Evolutionary conservation across 1,140 invertebrate species (phyloP), one percentile per base, ranked within the genome.

Genomic region (Zophobas atratus): DNA sequence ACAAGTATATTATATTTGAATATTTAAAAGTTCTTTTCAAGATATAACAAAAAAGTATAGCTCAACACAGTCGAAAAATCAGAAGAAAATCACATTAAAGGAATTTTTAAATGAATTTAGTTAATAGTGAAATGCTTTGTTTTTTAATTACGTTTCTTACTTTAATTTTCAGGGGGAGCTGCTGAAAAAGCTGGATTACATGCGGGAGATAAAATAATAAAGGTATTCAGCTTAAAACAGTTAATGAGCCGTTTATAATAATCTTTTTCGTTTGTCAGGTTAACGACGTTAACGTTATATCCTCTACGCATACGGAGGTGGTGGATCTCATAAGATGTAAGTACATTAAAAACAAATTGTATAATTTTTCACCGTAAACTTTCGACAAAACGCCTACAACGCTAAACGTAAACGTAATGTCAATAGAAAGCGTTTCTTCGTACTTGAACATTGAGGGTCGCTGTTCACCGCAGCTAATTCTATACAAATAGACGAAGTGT

Each of bases 111-210:
- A 20, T 20, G 20, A 20, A 20, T 20, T 20, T 20, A 20, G 20
- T 20, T 20, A 20, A 20, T 20, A 20, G 20, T 20, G 20, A 20
- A 20, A 20, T 20, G 20, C 20, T 20, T 20, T 20, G 20, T 20
- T 20, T 20, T 20, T 20, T 20, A 20, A 20, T 20, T 20, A 20
- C 20, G 20, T 20, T 6, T 51, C 20, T 6, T 51, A 2, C 20
- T 51, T 46, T 3, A 46, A 46, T 46, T 88, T 88, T 32, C 86
- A 95, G 94, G 96, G 87, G 97, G 98, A 80, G 96, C 98, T 79
- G 97, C 98, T 77, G 96, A 95, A 86, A 93, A 93, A 85, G 97
- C 97, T 80, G 97, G 98, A 55, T 93, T 99, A 78, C 94, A 96
- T 78, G 91, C 95, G 79, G 96, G 96, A 36, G 98, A 99, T 89